These are phyloP conservation scores for Ectropis grisescens DNA, from an alignment of 1,140 invertebrate species.

Conservation along the genomic window DNA sequence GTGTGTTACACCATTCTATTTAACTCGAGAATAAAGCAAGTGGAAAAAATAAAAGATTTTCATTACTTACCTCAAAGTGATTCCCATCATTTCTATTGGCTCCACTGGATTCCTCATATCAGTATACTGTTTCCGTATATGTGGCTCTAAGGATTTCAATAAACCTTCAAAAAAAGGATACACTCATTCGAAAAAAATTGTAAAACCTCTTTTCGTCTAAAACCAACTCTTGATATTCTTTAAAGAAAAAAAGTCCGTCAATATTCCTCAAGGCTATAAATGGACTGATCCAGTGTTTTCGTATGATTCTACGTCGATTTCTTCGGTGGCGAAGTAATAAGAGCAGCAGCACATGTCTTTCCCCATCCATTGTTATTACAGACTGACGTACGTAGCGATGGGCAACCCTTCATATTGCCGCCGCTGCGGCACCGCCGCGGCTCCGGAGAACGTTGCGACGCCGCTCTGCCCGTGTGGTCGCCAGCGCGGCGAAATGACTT, in stretches of 20 bases:
- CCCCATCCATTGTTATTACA: too few species aligned
- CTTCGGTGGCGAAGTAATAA: too few species aligned
- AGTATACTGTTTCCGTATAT: slow-evolving; percentile 19
- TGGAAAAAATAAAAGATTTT: too few species aligned
- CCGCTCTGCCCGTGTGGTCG: slow-evolving; percentile 6
- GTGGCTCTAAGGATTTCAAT: slow-evolving; percentile 13
- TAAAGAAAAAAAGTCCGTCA: background rate
- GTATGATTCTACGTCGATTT: background rate
- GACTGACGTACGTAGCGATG: too few species aligned
- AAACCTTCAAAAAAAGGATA: slow-evolving; percentile 6
- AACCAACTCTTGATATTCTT: background rate
- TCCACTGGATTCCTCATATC: slow-evolving; percentile 22
- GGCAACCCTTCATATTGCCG: too few species aligned
- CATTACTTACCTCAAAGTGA: slow-evolving; percentile 22
- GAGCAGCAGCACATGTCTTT: too few species aligned
- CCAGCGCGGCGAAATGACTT: slow-evolving; percentile 2
- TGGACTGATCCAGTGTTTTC: background rate
- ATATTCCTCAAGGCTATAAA: background rate
- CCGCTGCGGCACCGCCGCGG: too few species aligned
- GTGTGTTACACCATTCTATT: too few species aligned
- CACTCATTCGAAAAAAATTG: background rate
- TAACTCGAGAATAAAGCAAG: too few species aligned
- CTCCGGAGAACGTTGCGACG: slow-evolving; percentile 4
- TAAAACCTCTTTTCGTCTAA: background rate
- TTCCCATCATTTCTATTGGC: slow-evolving; percentile 20